phyloP scores from a whole-genome alignment of 1,140 invertebrate genomes.

The Episyrphus balteatus region DNA sequence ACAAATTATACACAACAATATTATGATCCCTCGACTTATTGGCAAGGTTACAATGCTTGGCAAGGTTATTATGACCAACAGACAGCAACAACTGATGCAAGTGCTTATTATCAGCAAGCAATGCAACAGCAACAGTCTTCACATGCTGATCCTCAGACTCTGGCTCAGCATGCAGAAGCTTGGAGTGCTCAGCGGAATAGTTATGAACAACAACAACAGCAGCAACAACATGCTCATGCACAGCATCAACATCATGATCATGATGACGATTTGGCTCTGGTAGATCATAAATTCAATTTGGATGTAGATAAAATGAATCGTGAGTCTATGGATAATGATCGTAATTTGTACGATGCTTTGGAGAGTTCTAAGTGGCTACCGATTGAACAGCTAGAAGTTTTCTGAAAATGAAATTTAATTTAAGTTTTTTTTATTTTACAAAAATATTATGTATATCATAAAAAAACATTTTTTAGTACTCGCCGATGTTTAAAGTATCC shows the following conservation, averaged over 20 bases:
- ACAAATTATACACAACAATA: conserved; percentile 49
- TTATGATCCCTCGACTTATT: conserved; percentile 61
- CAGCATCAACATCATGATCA: conserved; percentile 8
- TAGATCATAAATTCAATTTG: conserved; percentile 59
- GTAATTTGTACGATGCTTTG: conserved; percentile 66
- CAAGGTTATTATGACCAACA: conserved; percentile 41
- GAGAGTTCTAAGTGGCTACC: conserved; percentile 69
- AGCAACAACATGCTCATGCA: conserved; percentile 8
- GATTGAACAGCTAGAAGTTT: conserved; percentile 46
- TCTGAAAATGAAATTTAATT: conserved; percentile 5
- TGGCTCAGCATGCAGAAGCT: conserved; percentile 31
- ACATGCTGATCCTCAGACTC: conserved; percentile 27
- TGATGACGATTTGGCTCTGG: conserved; percentile 26
- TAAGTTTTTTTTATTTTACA: neutral
- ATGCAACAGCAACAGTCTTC: conserved; percentile 20
- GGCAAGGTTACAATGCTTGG: conserved; percentile 44
- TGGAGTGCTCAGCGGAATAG: conserved; percentile 31
- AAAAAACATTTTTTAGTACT: too few species aligned
- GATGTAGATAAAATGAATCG: conserved; percentile 64
- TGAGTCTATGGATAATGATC: conserved; percentile 59
- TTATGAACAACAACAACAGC: conserved; percentile 30
- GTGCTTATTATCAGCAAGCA: conserved; percentile 30
- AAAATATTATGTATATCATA: neutral
- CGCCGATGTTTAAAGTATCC: too few species aligned
- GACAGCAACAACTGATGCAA: conserved; percentile 27